Percentiles rank a stretch among this genome's conserved stretches.
Evolutionary conservation across 2,888 invertebrate genomes (phyloP).

Genomic region (Zygothrica quintamaculata): DNA sequence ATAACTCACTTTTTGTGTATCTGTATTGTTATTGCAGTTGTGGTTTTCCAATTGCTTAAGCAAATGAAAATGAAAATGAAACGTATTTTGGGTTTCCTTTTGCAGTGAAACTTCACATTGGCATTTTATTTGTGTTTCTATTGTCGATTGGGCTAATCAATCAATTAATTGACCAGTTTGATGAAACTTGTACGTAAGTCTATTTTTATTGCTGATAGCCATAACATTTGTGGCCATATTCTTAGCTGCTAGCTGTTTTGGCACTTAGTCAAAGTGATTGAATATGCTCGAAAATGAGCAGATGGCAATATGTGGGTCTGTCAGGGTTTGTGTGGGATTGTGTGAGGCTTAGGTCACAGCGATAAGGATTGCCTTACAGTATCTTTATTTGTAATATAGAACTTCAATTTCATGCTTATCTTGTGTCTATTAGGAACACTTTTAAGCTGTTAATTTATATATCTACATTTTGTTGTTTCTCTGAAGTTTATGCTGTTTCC

Average conservation of each 20-base stretch:
- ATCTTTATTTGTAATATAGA: too few species aligned
- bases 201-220: conserved; percentile 74
- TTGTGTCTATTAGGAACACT: too few species aligned
- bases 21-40: conserved; percentile 39
- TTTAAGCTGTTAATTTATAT: too few species aligned
- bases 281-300: conserved; percentile 18
- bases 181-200: conserved; percentile 40
- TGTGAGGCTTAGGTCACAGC: too few species aligned
- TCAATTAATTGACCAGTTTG: conserved; percentile 68
- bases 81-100: conserved; percentile 53
- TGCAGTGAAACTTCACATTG: conserved; percentile 4
- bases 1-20: not conserved
- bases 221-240: conserved; percentile 42
- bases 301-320: too few species aligned
- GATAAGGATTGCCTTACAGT: too few species aligned
- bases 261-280: conserved; percentile 61
- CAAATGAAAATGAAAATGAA: conserved; percentile 72
- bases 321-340: conserved; percentile 19
- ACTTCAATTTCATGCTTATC: not conserved
- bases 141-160: conserved; percentile 60
- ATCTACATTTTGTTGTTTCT: too few species aligned
- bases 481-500: too few species aligned
- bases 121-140: conserved; percentile 10
- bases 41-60: conserved; percentile 49
- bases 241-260: conserved; percentile 54